These are phyloP conservation scores for Gallinago jamesoni DNA, from an alignment of 2,113 vertebrate genomes.

Conservation along the genomic window DNA sequence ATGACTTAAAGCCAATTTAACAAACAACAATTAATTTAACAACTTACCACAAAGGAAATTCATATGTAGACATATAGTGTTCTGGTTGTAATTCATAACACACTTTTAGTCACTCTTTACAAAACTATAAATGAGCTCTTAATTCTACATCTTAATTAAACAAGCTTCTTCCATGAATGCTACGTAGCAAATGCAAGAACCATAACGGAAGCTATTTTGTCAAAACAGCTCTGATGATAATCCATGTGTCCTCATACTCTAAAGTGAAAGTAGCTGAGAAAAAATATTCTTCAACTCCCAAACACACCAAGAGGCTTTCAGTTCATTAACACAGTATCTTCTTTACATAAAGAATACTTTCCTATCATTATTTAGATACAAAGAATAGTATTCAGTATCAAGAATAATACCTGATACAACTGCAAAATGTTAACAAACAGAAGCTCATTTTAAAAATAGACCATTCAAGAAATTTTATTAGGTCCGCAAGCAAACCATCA, in stretches of 20 bases:
- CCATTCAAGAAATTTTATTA: neutral
- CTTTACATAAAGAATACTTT: neutral
- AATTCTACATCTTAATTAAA: conserved; percentile 33
- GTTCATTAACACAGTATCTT: neutral
- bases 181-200: neutral
- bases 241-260: neutral
- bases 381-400: neutral
- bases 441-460: neutral
- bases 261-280: neutral
- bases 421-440: neutral
- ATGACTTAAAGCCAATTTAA: conserved; percentile 25
- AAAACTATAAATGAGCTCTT: conserved; percentile 10
- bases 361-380: neutral
- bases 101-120: conserved; percentile 4
- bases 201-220: neutral
- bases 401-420: neutral
- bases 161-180: neutral
- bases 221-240: neutral
- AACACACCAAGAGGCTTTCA: neutral
- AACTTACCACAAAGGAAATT: conserved; percentile 50
- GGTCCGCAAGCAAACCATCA: neutral
- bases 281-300: neutral
- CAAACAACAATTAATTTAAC: conserved; percentile 60
- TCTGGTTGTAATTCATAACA: conserved; percentile 7
- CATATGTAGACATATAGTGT: neutral